Conservation (phyloP, 2,113 vertebrate genomes). For the Mormyrus lacerda region DNA sequence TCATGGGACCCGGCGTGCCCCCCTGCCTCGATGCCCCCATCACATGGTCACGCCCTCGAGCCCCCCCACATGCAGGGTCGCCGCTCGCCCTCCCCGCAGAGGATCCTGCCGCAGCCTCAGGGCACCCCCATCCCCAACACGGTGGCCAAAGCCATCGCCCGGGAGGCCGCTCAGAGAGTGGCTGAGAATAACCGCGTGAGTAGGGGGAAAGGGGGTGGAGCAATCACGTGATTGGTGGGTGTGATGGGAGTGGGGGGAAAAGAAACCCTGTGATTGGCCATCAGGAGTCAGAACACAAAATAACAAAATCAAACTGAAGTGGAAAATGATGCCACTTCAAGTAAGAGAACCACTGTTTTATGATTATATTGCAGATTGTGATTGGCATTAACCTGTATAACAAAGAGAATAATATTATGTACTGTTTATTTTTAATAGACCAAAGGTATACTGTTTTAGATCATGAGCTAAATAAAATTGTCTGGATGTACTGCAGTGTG, state of each 20-base stretch:
- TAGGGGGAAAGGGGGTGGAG: background rate
- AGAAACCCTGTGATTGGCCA: background rate
- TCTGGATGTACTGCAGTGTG: background rate
- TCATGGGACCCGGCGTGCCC: constrained; percentile 73
- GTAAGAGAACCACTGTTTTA: background rate
- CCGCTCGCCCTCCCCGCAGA: constrained; percentile 84
- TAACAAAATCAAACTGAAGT: background rate
- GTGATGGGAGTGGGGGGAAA: background rate
- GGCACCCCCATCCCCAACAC: constrained; percentile 80
- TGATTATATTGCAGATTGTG: background rate
- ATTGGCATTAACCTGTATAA: background rate
- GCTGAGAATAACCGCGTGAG: constrained; percentile 78
- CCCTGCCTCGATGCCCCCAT: constrained; percentile 56
- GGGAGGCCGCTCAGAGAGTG: constrained; percentile 85
- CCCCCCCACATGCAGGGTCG: constrained; percentile 65
- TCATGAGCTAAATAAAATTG: background rate
- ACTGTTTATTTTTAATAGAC: background rate
- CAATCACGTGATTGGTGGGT: background rate
- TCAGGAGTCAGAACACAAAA: background rate
- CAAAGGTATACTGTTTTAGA: background rate
- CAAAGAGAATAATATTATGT: background rate
- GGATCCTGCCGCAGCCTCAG: constrained; percentile 93
- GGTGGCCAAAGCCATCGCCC: constrained; percentile 91
- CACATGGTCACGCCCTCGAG: constrained; percentile 67
- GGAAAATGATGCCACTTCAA: background rate